Conservation (phyloP, 2,888 invertebrate species). For the Mayetiola destructor region DNA sequence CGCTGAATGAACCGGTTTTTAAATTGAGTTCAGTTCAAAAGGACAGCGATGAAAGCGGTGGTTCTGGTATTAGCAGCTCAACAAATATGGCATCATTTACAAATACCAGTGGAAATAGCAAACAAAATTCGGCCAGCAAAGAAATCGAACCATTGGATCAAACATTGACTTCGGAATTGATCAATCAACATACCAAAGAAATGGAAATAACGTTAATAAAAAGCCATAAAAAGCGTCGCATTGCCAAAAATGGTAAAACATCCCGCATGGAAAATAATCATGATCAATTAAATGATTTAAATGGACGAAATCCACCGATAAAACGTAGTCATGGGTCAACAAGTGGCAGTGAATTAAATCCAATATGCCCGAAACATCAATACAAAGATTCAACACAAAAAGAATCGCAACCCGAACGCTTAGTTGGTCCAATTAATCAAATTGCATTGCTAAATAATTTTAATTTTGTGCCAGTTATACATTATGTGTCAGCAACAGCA, state of each 20-base stretch:
- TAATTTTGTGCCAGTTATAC: constrained; percentile 39
- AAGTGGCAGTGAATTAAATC: constrained; percentile 46
- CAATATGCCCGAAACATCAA: too few species aligned
- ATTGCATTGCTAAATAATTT: constrained; percentile 30
- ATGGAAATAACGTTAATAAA: constrained; percentile 70
- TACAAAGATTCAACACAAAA: too few species aligned
- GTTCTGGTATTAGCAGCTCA: constrained; percentile 44
- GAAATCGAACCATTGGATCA: too few species aligned
- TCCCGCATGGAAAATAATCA: neutral
- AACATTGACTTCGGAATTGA: constrained; percentile 45
- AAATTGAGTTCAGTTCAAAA: constrained; percentile 25
- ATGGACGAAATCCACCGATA: constrained; percentile 37
- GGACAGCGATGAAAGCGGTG: constrained; percentile 39
- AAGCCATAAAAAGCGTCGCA: constrained; percentile 48
- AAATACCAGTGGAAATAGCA: constrained; percentile 36
- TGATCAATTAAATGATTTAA: neutral
- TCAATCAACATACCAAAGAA: constrained; percentile 60
- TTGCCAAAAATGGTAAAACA: constrained; percentile 28
- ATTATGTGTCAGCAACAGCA: constrained; percentile 42
- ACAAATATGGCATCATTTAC: constrained; percentile 42
- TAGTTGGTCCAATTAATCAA: constrained; percentile 23
- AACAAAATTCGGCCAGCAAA: constrained; percentile 37
- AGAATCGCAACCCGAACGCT: constrained; percentile 39
- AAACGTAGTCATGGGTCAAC: constrained; percentile 49
- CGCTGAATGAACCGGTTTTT: neutral